phyloP scores from a whole-genome alignment of 2,113 vertebrate genomes.

The Typhlomys cinereus region DNA sequence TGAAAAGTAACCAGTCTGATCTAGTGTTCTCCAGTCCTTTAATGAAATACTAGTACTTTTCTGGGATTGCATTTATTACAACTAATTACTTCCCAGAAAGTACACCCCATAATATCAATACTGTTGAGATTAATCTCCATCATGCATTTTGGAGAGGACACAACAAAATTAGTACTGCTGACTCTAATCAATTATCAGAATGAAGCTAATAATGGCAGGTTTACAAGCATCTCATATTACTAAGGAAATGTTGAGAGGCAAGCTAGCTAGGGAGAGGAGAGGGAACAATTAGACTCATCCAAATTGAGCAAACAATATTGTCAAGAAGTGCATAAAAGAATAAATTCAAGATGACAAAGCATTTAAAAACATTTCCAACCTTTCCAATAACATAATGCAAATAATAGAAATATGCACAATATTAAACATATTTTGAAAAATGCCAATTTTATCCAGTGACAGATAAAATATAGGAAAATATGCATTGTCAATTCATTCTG shows the following conservation, averaged over 20 bases:
- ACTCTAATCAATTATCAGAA: constrained; percentile 11
- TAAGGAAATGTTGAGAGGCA: not conserved
- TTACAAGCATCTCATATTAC: not conserved
- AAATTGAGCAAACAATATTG: not conserved
- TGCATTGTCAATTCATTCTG: not conserved
- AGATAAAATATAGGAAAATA: not conserved
- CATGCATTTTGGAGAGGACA: not conserved
- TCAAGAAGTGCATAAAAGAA: not conserved
- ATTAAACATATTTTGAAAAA: too few species aligned
- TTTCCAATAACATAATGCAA: not conserved
- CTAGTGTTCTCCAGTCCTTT: not conserved
- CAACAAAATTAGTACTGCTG: not conserved
- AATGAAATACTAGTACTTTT: not conserved
- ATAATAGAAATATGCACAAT: constrained; percentile 25
- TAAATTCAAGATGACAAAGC: not conserved
- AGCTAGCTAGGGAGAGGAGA: not conserved
- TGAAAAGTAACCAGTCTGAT: not conserved
- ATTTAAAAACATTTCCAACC: not conserved
- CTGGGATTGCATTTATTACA: too few species aligned
- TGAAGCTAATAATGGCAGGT: not conserved
- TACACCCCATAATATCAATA: not conserved
- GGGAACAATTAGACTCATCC: not conserved
- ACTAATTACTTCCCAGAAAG: not conserved
- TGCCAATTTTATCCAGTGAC: not conserved
- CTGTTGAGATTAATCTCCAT: not conserved